Percentiles rank a stretch among this genome's conserved stretches.
Conservation (phyloP, 2,113 vertebrate species). For the Platysteira castanea region DNA sequence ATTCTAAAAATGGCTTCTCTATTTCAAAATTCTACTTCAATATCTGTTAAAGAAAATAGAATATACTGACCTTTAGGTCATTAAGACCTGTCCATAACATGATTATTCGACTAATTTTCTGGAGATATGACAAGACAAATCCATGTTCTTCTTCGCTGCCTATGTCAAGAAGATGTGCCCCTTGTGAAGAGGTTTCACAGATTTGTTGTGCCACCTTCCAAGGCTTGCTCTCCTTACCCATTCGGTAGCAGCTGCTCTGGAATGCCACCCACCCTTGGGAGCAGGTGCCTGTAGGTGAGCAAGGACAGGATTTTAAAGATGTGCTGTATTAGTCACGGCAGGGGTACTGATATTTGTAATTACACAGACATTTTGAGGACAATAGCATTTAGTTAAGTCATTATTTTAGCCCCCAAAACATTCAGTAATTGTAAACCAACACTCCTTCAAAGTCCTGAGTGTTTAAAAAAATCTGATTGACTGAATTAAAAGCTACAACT, state of each 20-base stretch:
- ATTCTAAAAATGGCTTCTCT: background rate
- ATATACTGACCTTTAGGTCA: slow-evolving; percentile 73
- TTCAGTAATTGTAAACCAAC: background rate
- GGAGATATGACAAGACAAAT: slow-evolving; percentile 76
- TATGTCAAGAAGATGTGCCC: slow-evolving; percentile 77
- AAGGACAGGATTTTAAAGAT: background rate
- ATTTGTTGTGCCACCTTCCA: slow-evolving; percentile 74
- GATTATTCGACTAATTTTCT: slow-evolving; percentile 68
- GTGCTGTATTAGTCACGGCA: background rate
- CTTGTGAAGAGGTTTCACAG: slow-evolving; percentile 61
- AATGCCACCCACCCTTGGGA: slow-evolving; percentile 77
- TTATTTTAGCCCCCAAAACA: rapidly evolving
- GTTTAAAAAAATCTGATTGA: background rate
- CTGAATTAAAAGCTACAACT: background rate
- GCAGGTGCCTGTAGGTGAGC: slow-evolving; percentile 70
- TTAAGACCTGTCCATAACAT: slow-evolving; percentile 85
- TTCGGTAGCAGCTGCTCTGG: slow-evolving; percentile 78
- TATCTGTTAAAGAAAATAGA: background rate
- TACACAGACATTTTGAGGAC: background rate
- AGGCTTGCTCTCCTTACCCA: slow-evolving; percentile 60
- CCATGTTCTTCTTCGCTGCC: slow-evolving; percentile 71
- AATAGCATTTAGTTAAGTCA: background rate
- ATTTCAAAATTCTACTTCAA: background rate
- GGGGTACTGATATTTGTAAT: background rate
- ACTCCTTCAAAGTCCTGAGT: background rate